These are phyloP conservation scores for Aporophyla lueneburgensis DNA, from an alignment of 2,888 invertebrate genomes.

Conservation along the genomic window DNA sequence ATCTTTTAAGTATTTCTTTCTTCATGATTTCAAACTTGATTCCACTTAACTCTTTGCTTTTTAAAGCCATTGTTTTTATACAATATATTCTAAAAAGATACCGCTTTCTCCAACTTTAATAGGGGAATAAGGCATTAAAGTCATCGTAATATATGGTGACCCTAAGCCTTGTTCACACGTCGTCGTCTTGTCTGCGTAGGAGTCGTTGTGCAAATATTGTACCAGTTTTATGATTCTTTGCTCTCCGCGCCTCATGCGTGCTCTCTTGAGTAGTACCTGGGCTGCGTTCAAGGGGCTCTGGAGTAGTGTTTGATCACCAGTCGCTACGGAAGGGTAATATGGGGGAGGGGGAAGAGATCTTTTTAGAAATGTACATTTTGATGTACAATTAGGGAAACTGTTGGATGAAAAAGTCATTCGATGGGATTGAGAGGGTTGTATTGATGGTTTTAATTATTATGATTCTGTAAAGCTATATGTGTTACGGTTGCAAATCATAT, in stretches of 20 bases:
- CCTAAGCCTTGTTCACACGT: slow-evolving; percentile 37
- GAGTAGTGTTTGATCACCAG: slow-evolving; percentile 27
- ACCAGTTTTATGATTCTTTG: slow-evolving; percentile 51
- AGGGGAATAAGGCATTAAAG: slow-evolving; percentile 23
- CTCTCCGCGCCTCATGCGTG: slow-evolving; percentile 13
- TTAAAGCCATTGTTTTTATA: slow-evolving; percentile 8
- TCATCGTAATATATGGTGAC: slow-evolving; percentile 23
- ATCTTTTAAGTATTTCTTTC: neutral
- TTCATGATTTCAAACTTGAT: slow-evolving; percentile 10
- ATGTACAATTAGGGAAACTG: no score
- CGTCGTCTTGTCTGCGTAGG: slow-evolving; percentile 40
- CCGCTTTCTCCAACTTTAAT: slow-evolving; percentile 22
- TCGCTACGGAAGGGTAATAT: neutral
- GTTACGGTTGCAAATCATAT: no score
- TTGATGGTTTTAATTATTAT: no score
- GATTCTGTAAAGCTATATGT: no score
- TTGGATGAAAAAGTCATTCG: no score
- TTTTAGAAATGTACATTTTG: neutral
- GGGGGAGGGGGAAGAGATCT: neutral
- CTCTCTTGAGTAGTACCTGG: slow-evolving; percentile 19
- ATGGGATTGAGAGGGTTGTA: no score
- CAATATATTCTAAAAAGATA: slow-evolving; percentile 6
- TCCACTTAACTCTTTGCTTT: neutral
- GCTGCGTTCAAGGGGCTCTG: neutral
- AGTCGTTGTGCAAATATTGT: slow-evolving; percentile 53